Conservation (phyloP, 1,140 invertebrate species). For the Gryllus bimaculatus region DNA sequence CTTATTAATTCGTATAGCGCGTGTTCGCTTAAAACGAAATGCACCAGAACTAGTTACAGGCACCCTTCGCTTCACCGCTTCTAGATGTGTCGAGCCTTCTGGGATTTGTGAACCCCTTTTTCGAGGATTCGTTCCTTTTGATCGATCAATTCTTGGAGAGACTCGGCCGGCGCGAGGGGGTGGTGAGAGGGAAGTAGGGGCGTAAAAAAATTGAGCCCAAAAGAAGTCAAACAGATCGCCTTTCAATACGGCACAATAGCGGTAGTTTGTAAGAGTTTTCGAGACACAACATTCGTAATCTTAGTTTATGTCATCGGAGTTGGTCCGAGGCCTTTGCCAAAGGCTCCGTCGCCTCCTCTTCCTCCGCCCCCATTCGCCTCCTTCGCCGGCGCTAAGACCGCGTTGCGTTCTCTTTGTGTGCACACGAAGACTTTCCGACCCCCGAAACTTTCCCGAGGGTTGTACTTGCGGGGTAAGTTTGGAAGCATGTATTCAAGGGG, state of each 20-base stretch:
- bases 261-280: slow-evolving; percentile 4
- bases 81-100: too few relatives aligned
- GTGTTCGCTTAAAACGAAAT: too few relatives aligned
- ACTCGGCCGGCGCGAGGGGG: too few relatives aligned
- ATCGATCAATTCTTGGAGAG: too few relatives aligned
- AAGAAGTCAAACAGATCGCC: not conserved
- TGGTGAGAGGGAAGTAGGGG: too few relatives aligned
- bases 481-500: not conserved
- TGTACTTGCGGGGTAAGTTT: not conserved
- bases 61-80: too few relatives aligned
- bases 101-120: too few relatives aligned
- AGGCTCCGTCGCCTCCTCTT: not conserved
- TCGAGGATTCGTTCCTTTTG: too few relatives aligned
- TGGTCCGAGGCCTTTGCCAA: not conserved
- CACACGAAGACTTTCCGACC: not conserved
- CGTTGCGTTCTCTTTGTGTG: not conserved
- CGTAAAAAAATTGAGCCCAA: not conserved
- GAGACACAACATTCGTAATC: not conserved
- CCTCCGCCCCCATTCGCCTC: not conserved
- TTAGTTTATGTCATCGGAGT: not conserved
- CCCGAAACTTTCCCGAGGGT: not conserved
- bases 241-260: not conserved
- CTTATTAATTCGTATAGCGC: too few relatives aligned
- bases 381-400: too few relatives aligned
- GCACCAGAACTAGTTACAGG: too few relatives aligned